Conservation (phyloP, 2,888 invertebrate genomes). For the Girardia tigrina region DNA sequence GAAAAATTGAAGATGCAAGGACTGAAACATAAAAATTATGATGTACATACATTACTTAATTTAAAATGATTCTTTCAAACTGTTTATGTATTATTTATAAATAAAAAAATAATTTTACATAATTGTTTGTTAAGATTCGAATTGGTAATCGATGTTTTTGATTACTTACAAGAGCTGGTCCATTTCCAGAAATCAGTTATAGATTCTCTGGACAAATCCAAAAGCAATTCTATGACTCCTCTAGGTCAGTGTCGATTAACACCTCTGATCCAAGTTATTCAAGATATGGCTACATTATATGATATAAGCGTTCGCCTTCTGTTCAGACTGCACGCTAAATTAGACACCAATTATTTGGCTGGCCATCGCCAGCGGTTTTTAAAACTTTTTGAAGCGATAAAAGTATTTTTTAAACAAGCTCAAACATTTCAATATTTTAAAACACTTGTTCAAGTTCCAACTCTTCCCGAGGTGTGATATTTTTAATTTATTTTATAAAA, state of each 20-base stretch:
- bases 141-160: slow-evolving; percentile 88
- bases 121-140: too few relatives aligned
- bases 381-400: slow-evolving; percentile 70
- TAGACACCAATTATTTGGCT: slow-evolving; percentile 73
- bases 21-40: too few relatives aligned
- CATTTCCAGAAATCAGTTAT: slow-evolving; percentile 80
- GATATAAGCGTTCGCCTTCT: slow-evolving; percentile 88
- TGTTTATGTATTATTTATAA: too few relatives aligned
- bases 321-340: slow-evolving; percentile 73
- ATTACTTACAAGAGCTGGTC: slow-evolving; percentile 89
- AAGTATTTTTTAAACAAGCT: slow-evolving; percentile 78
- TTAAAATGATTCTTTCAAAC: too few relatives aligned
- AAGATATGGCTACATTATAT: slow-evolving; percentile 87
- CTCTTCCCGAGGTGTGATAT: slow-evolving; percentile 77
- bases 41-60: too few relatives aligned
- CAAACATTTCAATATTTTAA: slow-evolving; percentile 91
- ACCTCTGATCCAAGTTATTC: slow-evolving; percentile 63
- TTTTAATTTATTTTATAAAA: too few relatives aligned
- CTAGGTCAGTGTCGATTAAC: slow-evolving; percentile 89
- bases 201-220: slow-evolving; percentile 76
- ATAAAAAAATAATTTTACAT: too few relatives aligned
- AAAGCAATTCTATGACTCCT: slow-evolving; percentile 88
- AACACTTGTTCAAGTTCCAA: slow-evolving; percentile 78
- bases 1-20: too few relatives aligned
- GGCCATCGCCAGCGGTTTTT: slow-evolving; percentile 80